phyloP scores from a whole-genome alignment of 2,888 invertebrate species.

The Thalpophila matura region DNA sequence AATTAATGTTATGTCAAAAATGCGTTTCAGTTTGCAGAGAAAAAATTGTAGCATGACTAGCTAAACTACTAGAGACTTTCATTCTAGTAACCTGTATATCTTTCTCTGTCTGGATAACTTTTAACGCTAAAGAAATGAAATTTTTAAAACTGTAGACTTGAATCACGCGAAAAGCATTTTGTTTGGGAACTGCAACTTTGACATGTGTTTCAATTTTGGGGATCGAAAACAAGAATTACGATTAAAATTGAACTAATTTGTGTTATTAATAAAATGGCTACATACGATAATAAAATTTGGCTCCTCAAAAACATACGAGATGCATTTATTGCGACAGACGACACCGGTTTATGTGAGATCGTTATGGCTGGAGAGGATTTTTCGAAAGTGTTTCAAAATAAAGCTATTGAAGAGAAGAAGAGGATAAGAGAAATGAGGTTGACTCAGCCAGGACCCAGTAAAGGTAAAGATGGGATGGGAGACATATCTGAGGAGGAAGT shows the following conservation, averaged over 20 bases:
- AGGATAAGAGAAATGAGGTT: constrained; percentile 76
- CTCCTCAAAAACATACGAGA: constrained; percentile 97
- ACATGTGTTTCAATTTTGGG: constrained; percentile 66
- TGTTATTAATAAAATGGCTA: constrained; percentile 92
- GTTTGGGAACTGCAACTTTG: constrained; percentile 66
- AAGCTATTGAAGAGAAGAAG: constrained; percentile 84
- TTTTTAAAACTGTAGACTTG: constrained; percentile 15
- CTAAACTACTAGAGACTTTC: too few species aligned
- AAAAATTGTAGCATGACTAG: constrained; percentile 16
- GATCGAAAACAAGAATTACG: constrained; percentile 50
- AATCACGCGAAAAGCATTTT: constrained; percentile 61
- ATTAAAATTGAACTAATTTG: constrained; percentile 45
- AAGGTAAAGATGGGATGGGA: constrained; percentile 77
- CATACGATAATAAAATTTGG: constrained; percentile 98
- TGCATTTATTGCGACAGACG: constrained; percentile 98
- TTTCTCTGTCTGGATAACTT: constrained; percentile 9
- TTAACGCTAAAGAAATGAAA: constrained; percentile 21
- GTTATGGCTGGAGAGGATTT: constrained; percentile 97
- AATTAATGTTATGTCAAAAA: constrained; percentile 33
- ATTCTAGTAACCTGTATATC: not conserved
- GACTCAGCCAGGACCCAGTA: constrained; percentile 79
- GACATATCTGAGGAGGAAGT: constrained; percentile 81
- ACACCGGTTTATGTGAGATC: constrained; percentile 98
- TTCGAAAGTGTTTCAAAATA: constrained; percentile 90
- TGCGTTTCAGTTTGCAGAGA: constrained; percentile 9